Conservation (phyloP, 2,113 vertebrate species). For the Protobothrops mucrosquamatus region DNA sequence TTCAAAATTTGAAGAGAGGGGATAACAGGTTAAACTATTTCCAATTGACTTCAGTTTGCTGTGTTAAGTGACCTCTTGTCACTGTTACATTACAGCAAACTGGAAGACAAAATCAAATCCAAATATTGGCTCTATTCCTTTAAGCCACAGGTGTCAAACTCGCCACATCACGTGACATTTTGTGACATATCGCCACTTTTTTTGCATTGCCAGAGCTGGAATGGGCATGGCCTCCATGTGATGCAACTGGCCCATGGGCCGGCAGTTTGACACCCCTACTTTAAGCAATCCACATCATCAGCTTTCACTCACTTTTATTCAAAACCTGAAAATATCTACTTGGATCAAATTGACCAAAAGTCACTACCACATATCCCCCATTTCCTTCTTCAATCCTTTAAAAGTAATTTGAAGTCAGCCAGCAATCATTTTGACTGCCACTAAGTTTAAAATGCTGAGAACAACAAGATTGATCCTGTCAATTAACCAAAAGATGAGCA, state of each 20-base stretch:
- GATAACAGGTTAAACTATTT: neutral
- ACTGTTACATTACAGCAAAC: neutral
- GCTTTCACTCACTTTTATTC: neutral
- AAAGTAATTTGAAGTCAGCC: neutral
- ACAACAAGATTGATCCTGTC: neutral
- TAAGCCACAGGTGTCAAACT: neutral
- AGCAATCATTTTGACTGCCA: neutral
- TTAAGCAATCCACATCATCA: neutral
- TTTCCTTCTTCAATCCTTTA: neutral
- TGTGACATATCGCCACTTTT: no score
- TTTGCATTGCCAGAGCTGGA: no score
- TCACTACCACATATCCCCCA: neutral
- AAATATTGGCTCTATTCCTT: neutral
- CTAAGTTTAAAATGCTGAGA: neutral
- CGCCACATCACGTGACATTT: no score
- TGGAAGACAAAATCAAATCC: neutral
- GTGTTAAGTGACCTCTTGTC: neutral
- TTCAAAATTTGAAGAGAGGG: neutral
- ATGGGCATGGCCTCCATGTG: neutral
- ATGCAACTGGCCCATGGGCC: no score
- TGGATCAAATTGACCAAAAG: neutral
- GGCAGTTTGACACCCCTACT: neutral
- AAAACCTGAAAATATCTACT: neutral
- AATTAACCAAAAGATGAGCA: no score
- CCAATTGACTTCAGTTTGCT: neutral